A percentile compares a stretch with the other conserved stretches of the same genome.
phyloP scores from a whole-genome alignment of 1,140 invertebrate species.

The Uloborus diversus region DNA sequence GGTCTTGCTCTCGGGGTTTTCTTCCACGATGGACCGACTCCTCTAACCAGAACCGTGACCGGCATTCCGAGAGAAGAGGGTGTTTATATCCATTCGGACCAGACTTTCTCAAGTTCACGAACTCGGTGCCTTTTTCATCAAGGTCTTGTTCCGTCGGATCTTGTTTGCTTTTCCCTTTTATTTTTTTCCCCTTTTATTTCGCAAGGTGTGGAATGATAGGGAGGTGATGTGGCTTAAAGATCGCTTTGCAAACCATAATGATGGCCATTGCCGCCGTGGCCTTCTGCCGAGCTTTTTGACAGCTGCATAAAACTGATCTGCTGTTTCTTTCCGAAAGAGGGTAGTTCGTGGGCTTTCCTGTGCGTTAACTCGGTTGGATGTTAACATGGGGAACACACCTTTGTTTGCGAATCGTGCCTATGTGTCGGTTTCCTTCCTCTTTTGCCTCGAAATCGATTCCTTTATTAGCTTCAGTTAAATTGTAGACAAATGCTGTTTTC shows the following conservation, averaged over 20 bases:
- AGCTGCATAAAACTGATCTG: conserved; percentile 23
- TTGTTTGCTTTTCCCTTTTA: no score
- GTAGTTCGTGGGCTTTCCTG: conserved; percentile 8
- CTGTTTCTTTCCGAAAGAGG: no score
- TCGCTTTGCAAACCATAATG: conserved; percentile 23
- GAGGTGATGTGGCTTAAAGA: conserved; percentile 9
- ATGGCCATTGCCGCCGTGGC: background rate
- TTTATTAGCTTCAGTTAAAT: no score
- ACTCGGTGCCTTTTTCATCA: no score
- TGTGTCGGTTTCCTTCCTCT: background rate
- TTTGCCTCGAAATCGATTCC: no score
- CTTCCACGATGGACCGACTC: background rate
- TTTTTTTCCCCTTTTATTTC: background rate
- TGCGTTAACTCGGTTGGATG: conserved; percentile 7
- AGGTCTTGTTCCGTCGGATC: no score
- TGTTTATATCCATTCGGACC: no score
- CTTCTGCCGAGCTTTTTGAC: background rate
- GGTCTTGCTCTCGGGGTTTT: background rate
- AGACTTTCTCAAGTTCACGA: background rate
- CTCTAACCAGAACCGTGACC: conserved; percentile 23
- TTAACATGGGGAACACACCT: conserved; percentile 31
- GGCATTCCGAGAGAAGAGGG: no score
- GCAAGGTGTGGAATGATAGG: conserved; percentile 23
- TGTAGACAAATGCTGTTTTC: no score
- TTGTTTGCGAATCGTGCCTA: conserved; percentile 18